A percentile compares a stretch with the other conserved stretches of the same genome.
These are phyloP conservation scores for Oxystoma pomonae DNA, from an alignment of 2,888 invertebrate species.

Conservation along the genomic window DNA sequence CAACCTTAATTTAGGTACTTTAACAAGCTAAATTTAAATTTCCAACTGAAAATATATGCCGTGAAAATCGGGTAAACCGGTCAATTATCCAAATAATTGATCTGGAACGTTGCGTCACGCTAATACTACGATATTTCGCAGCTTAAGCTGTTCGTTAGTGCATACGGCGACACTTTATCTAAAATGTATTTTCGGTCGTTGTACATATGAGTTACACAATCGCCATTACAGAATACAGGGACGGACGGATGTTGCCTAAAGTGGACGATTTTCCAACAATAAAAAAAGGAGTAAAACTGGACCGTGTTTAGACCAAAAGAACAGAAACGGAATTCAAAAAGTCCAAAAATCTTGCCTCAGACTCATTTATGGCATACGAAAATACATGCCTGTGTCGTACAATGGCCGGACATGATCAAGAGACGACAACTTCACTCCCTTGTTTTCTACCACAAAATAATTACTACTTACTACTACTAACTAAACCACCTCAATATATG, in stretches of 20 bases:
- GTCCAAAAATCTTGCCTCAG: too few species aligned
- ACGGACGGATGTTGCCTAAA: neutral
- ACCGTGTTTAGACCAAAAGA: too few species aligned
- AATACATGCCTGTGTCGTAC: too few species aligned
- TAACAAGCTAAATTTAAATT: neutral
- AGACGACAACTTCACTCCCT: too few species aligned
- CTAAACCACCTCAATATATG: too few species aligned
- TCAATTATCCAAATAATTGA: constrained; percentile 10
- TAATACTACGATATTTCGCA: neutral
- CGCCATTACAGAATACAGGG: constrained; percentile 22
- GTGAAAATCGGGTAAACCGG: neutral
- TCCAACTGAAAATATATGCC: neutral
- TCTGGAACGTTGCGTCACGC: constrained; percentile 9
- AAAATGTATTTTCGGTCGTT: constrained; percentile 37
- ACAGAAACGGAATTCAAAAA: too few species aligned
- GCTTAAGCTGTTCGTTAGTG: constrained; percentile 28
- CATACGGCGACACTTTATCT: constrained; percentile 38
- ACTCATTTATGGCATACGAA: too few species aligned
- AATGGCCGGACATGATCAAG: too few species aligned
- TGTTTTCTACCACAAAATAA: too few species aligned
- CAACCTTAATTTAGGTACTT: neutral
- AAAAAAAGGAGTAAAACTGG: too few species aligned
- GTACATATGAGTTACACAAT: constrained; percentile 35
- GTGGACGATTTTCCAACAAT: too few species aligned
- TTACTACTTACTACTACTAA: too few species aligned